phyloP scores from a whole-genome alignment of 2,797 vertebrate genomes.

The Trachops cirrhosus region DNA sequence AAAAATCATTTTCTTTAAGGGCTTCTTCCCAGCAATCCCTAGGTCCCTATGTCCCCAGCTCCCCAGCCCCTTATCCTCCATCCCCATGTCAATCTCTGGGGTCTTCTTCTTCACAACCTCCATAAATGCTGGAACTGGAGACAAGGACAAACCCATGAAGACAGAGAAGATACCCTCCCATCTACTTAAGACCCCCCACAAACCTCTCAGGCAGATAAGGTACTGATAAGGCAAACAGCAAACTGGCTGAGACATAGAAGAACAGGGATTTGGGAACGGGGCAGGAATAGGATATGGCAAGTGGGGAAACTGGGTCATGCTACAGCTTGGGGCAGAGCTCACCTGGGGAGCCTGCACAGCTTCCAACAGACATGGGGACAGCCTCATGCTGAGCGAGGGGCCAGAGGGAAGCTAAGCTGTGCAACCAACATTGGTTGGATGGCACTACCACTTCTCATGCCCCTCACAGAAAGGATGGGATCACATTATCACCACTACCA shows the following conservation, averaged over 20 bases:
- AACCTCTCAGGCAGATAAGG: slow-evolving; percentile 22
- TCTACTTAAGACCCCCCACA: neutral
- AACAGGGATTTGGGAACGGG: slow-evolving; percentile 57
- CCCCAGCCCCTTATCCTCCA: neutral
- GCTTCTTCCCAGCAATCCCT: neutral
- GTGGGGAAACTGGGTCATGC: slow-evolving; percentile 84
- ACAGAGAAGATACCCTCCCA: neutral
- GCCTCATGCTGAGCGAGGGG: neutral
- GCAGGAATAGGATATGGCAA: slow-evolving; percentile 80
- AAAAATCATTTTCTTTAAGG: slow-evolving; percentile 41
- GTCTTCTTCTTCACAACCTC: neutral
- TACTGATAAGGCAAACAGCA: neutral
- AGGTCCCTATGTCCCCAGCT: neutral
- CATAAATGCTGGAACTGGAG: neutral
- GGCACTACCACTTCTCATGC: neutral
- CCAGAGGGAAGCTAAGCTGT: neutral
- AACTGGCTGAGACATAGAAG: neutral
- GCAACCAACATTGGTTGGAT: neutral
- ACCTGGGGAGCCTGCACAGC: slow-evolving; percentile 58
- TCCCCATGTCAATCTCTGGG: neutral
- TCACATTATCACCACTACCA: neutral
- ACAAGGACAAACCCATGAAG: neutral
- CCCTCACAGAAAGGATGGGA: neutral
- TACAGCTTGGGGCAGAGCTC: slow-evolving; percentile 81
- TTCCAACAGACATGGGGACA: neutral